Evolutionary conservation across 2,888 invertebrate genomes (phyloP), one percentile per base, ranked within the genome.

Genomic region (Lepeophtheirus nordmannii): DNA sequence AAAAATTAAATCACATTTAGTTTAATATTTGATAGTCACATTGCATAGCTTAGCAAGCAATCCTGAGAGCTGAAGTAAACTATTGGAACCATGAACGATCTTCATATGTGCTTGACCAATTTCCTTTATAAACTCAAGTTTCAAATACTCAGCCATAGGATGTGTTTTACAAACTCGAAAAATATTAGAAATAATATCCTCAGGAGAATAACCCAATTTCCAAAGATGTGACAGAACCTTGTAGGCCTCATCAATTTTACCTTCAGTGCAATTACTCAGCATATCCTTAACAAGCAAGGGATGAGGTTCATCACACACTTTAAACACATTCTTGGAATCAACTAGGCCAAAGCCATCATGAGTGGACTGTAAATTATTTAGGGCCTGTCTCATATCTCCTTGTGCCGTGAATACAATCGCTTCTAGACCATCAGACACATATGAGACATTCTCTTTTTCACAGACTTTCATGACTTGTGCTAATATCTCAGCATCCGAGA

Each of bases 251-350:
- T 87, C 85, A 68, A 94, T 84, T 72, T 93, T 85, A 57, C 85
- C 86, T 65, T 82, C 78, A 0, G 82, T 78, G 76, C 97, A 97
- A 71, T 83, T 81, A 69, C 86, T 83, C 61, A 98, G 78, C 93
- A 97, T 94, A 72, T 86, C 84, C 75, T 88, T 86, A 62, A 98
- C 85, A 1, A 93, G 78, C 74, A 93, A 81, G 0, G 98, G 98
- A 78, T 97, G 97, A 0, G 98, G 98, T 76, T 98, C 97, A 76
- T 99, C 98, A 75, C 98, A 99, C 11, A 97, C 94, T 81, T 93
- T 94, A 75, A 96, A 97, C 22, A 98, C 98, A 79, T 94, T 90
- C 70, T 87, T 86, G 62, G 88, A 84, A 70, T 85, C 89, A n/a
- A 99, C 86, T 72, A 85, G 84, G 1, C 85, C 86, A 77, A 92